Percentiles rank a stretch among this genome's conserved stretches.
These are phyloP conservation scores for Drosophila ercepeae DNA, from an alignment of 1,140 invertebrate species.

Conservation along the genomic window DNA sequence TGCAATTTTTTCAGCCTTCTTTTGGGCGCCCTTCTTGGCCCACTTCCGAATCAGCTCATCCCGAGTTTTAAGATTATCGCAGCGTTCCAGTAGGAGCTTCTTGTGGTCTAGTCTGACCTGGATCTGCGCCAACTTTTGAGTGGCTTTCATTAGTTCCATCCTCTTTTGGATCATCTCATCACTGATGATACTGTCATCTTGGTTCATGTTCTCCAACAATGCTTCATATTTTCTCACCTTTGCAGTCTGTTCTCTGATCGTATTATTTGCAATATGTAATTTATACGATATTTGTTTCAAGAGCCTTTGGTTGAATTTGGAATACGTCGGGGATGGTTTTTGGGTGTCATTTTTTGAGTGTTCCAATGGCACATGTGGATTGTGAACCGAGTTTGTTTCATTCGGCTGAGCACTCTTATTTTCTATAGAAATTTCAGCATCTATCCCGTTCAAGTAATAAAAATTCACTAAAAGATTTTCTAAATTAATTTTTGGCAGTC, in stretches of 20 bases:
- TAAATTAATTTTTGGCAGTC: not conserved
- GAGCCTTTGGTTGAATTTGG: too few relatives aligned
- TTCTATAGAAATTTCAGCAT: too few relatives aligned
- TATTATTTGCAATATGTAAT: not conserved
- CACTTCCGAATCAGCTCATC: not conserved
- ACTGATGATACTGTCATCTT: not conserved
- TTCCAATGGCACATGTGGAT: too few relatives aligned
- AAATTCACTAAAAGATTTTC: not conserved
- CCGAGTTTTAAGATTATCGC: not conserved
- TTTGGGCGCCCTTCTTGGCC: not conserved
- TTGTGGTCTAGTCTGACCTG: not conserved
- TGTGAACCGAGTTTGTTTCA: too few relatives aligned
- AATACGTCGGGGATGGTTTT: too few relatives aligned
- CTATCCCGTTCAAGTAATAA: not conserved
- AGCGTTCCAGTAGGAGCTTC: conserved; percentile 1
- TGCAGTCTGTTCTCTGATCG: too few relatives aligned
- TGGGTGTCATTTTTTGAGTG: too few relatives aligned
- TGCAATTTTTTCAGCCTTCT: not conserved
- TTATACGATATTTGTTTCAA: too few relatives aligned
- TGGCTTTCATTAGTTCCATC: not conserved
- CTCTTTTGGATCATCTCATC: not conserved
- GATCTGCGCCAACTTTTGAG: not conserved
- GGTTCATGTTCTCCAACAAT: not conserved
- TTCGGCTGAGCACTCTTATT: too few relatives aligned
- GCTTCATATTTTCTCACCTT: too few relatives aligned